Evolutionary conservation across 2,888 invertebrate species (phyloP), one percentile per base, ranked within the genome.

Genomic region (Tachina grossa): DNA sequence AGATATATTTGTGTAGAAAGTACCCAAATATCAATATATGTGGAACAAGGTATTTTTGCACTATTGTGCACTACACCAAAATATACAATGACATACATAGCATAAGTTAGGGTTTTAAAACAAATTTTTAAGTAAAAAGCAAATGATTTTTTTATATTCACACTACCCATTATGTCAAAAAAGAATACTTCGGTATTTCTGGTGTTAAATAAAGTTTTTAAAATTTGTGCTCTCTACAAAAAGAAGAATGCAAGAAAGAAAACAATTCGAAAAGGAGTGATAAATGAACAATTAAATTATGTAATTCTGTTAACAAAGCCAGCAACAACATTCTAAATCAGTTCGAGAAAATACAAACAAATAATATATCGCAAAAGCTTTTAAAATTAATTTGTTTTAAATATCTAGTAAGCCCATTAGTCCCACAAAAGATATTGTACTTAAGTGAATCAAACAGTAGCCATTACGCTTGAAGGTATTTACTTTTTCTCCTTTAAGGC

Each of bases 201-300:
- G 2, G 31, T 4, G 4, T 31, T 31, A 31, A 6, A 31, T 31
- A 6, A 31, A 31, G 31, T 31, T 31, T 31, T 6, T 6, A 31
- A 31, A 31, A 31, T 31, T 31, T 31, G 1, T 0, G 31, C 39
- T 31, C 49, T 11, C 14, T 41, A 51, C n/a, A 9, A 47, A 14
- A 51, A 1, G 13, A 63, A 45, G 14, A 43, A 63, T 65, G 14
- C 49, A 13, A 14, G 6, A 14, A 47, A 10, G 53, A 16, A 83
- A n/a, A n/a, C n/a, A n/a, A 59, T 53, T 74, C 11, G 19, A 82
- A 85, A 85, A 79, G 75, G 47, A 85, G 83, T 83, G 85, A 83
- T 79, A 85, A 83, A 71, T 47, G 41, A 53, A 71, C 59, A 79
- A 83, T 85, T 83, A 83, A 85, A 83, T 83, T 49, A 22, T 2